Base-by-base conservation (phyloP, 2,113 vertebrate species). In the Ctenodactylus gundi region DNA sequence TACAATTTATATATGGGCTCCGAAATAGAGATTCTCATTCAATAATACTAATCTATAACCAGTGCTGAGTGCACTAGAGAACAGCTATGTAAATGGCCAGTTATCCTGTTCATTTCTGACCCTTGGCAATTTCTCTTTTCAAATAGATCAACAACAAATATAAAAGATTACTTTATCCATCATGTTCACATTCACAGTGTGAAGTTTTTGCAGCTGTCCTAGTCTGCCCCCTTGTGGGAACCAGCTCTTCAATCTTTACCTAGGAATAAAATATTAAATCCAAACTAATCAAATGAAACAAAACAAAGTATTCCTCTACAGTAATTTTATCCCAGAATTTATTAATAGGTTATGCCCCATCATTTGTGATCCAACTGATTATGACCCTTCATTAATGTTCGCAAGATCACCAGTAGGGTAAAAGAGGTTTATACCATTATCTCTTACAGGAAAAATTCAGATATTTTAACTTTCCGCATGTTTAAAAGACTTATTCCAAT, bases 141-240 rank as follows among this genome's bases (percentile, higher is more conserved):
- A 87, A 94, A 57, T 91, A 91, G 88, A 70, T 89, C 46, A 81
- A 86, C 53, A 64, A 92, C 68, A 21, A 68, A 90, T 80, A 90
- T 90, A 85, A 91, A 89, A 31, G 14, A 72, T 78, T 68, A 44
- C 21, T 65, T n/a, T 92, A 76, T 53, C 20, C 11, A 85, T 4
- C 4, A 57, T 64, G 65, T n/a, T 29, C 21, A 65, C 2, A 55
- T 64, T 93, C 68, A 93, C 17, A 81, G 29, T 57, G 4, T 51
- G 10, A 82, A 88, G n/a, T 14, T 87, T 93, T 97, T 85, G 41
- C 94, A 86, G 44, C 58, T 94, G 77, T 96, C 88, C 92, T 57
- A 93, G 73, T 93, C 95, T 97, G 95, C 97, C 96, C 95, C 85
- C 95, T 97, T 96, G 97, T 97, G 96, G 97, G 65, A 94, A 96